Percentiles rank a stretch among this genome's conserved stretches.
These are phyloP conservation scores for Augiades crinisus DNA, from an alignment of 2,888 invertebrate genomes.

Conservation along the genomic window DNA sequence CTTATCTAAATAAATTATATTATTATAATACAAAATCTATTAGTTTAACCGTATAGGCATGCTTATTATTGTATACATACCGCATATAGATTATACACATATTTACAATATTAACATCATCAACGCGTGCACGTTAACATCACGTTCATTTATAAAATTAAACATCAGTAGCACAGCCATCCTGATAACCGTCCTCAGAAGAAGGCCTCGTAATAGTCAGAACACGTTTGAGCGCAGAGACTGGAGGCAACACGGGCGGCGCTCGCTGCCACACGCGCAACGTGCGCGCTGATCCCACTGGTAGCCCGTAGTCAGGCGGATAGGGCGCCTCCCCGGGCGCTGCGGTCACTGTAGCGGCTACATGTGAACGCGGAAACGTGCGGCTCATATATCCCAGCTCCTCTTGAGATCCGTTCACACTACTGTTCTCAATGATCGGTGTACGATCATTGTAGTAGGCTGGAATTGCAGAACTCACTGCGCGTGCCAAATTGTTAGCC, in stretches of 20 bases:
- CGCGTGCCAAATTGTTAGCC: slow-evolving; percentile 79
- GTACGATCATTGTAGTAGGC: slow-evolving; percentile 87
- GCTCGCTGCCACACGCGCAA: slow-evolving; percentile 94
- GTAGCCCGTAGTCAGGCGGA: slow-evolving; percentile 90
- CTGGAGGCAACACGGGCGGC: slow-evolving; percentile 92
- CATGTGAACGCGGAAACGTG: slow-evolving; percentile 82
- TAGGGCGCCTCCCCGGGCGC: slow-evolving; percentile 76
- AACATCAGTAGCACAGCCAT: slow-evolving; percentile 96
- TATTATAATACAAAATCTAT: slow-evolving; percentile 80
- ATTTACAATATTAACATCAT: slow-evolving; percentile 40
- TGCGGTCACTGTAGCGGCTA: slow-evolving; percentile 76
- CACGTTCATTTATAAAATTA: slow-evolving; percentile 58
- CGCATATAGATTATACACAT: slow-evolving; percentile 34
- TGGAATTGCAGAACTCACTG: slow-evolving; percentile 79
- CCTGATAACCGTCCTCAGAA: slow-evolving; percentile 95
- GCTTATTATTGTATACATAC: slow-evolving; percentile 48
- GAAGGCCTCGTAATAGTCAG: slow-evolving; percentile 92
- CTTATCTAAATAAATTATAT: slow-evolving; percentile 78
- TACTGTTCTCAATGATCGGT: slow-evolving; percentile 85
- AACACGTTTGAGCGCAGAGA: slow-evolving; percentile 91
- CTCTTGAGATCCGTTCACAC: slow-evolving; percentile 81
- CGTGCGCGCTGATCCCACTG: slow-evolving; percentile 87
- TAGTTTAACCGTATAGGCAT: slow-evolving; percentile 45
- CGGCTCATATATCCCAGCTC: slow-evolving; percentile 83
- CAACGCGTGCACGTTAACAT: slow-evolving; percentile 29